Percentiles rank a stretch among this genome's conserved stretches.
phyloP scores from a whole-genome alignment of 1,140 invertebrate genomes.

The Adelges cooleyi region DNA sequence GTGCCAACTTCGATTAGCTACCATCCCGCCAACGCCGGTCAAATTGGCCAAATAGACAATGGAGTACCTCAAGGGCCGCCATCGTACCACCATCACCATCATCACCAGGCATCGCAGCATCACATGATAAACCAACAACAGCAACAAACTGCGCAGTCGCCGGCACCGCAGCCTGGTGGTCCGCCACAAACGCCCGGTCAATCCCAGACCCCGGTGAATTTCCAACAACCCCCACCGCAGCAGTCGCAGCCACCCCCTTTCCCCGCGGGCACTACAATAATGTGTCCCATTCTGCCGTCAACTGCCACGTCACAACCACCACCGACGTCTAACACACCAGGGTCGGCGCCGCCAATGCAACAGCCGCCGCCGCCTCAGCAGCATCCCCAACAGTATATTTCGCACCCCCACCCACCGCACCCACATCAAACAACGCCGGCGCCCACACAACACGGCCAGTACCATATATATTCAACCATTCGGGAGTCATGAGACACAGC shows the following conservation, averaged over 20 bases:
- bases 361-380: constrained; percentile 39
- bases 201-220: constrained; percentile 43
- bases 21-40: constrained; percentile 41
- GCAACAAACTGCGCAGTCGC: constrained; percentile 38
- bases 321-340: constrained; percentile 18
- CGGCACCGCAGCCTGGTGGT: constrained; percentile 42
- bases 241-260: constrained; percentile 27
- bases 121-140: constrained; percentile 34
- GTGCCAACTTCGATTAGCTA: constrained; percentile 39
- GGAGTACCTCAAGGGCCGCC: constrained; percentile 36
- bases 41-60: constrained; percentile 48
- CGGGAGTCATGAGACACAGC: constrained; percentile 29
- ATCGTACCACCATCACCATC: constrained; percentile 48
- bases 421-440: constrained; percentile 39
- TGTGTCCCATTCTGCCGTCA: constrained; percentile 47
- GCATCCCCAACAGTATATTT: constrained; percentile 39
- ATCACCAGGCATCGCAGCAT: constrained; percentile 43
- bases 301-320: constrained; percentile 39
- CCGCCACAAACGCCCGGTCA: constrained; percentile 33
- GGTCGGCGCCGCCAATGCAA: constrained; percentile 18
- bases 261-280: constrained; percentile 35
- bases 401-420: constrained; percentile 40
- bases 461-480: constrained; percentile 33
- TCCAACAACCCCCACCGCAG: constrained; percentile 40
- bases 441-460: constrained; percentile 25